Evolutionary conservation across 2,888 invertebrate species (phyloP).

Genomic region (Fabriciana adippe): DNA sequence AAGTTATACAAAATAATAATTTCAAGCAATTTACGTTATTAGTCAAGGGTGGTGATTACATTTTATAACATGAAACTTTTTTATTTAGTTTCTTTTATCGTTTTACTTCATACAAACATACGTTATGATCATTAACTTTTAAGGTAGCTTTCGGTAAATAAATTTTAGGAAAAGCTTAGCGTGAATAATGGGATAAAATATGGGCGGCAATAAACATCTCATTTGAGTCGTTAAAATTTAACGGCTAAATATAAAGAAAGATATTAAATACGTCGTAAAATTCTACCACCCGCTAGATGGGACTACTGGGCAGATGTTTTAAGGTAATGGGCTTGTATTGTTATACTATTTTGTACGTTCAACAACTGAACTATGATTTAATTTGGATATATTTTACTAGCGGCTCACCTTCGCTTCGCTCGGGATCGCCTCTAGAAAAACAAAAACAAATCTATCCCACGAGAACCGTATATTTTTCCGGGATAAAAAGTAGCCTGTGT

Average conservation of each 20-base stretch:
- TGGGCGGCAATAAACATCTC: conserved; percentile 61
- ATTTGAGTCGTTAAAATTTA: conserved; percentile 62
- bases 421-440: no score
- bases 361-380: neutral
- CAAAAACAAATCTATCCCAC: no score
- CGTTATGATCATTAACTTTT: conserved; percentile 18
- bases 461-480: no score
- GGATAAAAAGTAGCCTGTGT: no score
- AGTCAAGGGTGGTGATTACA: no score
- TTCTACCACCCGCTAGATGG: conserved; percentile 56
- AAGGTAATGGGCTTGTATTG: neutral
- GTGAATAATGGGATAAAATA: conserved; percentile 67
- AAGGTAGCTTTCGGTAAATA: conserved; percentile 45
- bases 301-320: conserved; percentile 39
- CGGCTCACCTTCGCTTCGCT: no score
- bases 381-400: neutral
- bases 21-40: no score
- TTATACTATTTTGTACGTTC: neutral
- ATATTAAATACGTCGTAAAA: conserved; percentile 64
- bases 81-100: neutral
- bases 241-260: conserved; percentile 58
- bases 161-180: conserved; percentile 43
- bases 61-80: no score
- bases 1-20: no score
- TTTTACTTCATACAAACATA: no score